Percentiles rank a stretch among this genome's conserved stretches.
Evolutionary conservation across 2,113 vertebrate genomes (phyloP).

Genomic region (Oryctolagus cuniculus): mOryCun1.1 NC_091435.1:137543501-137544000

Average conservation of each 20-base stretch:
- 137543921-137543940: conserved; percentile 15
- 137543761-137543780: not conserved
- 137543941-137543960: not conserved
- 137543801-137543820: not conserved
- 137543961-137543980: not conserved
- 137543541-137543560: not conserved
- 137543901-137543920: not conserved
- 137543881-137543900: not conserved
- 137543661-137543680: not conserved
- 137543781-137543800: not conserved
- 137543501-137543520: not conserved
- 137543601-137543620: not conserved
- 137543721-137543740: not conserved
- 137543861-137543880: not conserved
- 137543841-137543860: not conserved
- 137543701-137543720: not conserved
- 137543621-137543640: not conserved
- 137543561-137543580: not conserved
- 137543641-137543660: not conserved
- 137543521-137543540: not conserved
- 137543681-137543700: not conserved
- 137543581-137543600: not conserved
- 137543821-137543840: not conserved
- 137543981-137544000: not conserved
- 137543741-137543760: conserved; percentile 1